These are phyloP conservation scores for Helicoverpa assulta DNA, from an alignment of 2,888 invertebrate species.

Conservation along the genomic window DNA sequence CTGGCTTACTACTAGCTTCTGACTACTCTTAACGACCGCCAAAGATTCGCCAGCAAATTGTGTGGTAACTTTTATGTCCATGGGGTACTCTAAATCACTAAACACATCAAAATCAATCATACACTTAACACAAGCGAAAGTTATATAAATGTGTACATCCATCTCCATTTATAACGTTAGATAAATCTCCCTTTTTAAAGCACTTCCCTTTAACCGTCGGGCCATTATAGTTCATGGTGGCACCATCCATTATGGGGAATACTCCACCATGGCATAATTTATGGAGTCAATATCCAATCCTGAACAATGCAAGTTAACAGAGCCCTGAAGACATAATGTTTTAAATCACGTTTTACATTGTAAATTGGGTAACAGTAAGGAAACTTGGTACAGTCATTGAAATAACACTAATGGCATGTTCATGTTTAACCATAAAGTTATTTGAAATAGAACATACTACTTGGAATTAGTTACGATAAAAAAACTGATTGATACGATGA, in stretches of 20 bases:
- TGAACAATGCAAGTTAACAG: constrained; percentile 59
- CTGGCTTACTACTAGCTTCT: too few relatives aligned
- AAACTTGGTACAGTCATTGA: background rate
- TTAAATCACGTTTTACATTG: constrained; percentile 38
- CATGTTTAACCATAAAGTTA: too few relatives aligned
- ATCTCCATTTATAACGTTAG: constrained; percentile 48
- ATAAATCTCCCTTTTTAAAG: constrained; percentile 47
- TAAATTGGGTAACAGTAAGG: constrained; percentile 25
- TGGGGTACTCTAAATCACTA: background rate
- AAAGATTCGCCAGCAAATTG: too few relatives aligned
- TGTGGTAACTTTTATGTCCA: too few relatives aligned
- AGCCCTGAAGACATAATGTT: constrained; percentile 56
- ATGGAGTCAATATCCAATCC: constrained; percentile 57
- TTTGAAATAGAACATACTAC: too few relatives aligned
- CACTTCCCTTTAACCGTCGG: constrained; percentile 42
- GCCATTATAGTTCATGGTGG: constrained; percentile 55
- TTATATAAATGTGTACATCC: constrained; percentile 3
- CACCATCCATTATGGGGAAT: constrained; percentile 52
- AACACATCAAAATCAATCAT: constrained; percentile 1
- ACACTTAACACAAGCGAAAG: background rate
- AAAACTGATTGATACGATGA: too few relatives aligned
- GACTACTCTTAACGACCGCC: too few relatives aligned
- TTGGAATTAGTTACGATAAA: too few relatives aligned
- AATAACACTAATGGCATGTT: background rate
- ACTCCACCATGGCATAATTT: constrained; percentile 49